Percentiles rank a stretch among this genome's conserved stretches.
Evolutionary conservation across 2,888 invertebrate species (phyloP).

Genomic region (Acrocera orbiculus): DNA sequence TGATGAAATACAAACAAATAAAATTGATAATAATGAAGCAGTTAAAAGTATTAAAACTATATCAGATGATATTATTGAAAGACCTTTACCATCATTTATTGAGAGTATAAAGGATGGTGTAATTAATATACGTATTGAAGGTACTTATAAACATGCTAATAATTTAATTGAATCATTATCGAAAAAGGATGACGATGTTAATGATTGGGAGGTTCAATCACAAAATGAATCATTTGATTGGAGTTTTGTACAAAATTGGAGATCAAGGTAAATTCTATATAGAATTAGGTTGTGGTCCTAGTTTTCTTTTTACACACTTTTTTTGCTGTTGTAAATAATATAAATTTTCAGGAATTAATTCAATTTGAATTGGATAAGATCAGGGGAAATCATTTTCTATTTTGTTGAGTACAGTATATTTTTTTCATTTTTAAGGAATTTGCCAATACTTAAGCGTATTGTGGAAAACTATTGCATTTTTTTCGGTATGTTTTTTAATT

Average conservation of each 20-base stretch:
- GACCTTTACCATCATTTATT: slow-evolving; percentile 27
- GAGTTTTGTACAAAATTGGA: slow-evolving; percentile 60
- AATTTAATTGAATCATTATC: slow-evolving; percentile 39
- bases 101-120: slow-evolving; percentile 35
- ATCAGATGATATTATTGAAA: slow-evolving; percentile 18
- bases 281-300: no score
- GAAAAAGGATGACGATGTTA: slow-evolving; percentile 19
- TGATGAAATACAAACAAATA: slow-evolving; percentile 12
- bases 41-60: not conserved
- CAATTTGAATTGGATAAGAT: no score
- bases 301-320: no score
- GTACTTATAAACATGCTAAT: slow-evolving; percentile 40
- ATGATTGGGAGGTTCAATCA: slow-evolving; percentile 30
- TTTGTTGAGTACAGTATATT: no score
- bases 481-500: no score
- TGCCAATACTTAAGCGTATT: no score
- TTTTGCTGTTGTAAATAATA: no score
- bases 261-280: slow-evolving; percentile 37
- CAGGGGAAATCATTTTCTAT: no score
- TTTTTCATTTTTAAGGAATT: no score
- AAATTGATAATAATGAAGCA: not conserved
- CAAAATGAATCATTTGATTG: slow-evolving; percentile 43
- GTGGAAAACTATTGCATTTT: no score
- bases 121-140: slow-evolving; percentile 42
- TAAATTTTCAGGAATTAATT: no score